These are phyloP conservation scores for Onychostruthus taczanowskii DNA, from an alignment of 2,113 vertebrate species.

Conservation along the genomic window DNA sequence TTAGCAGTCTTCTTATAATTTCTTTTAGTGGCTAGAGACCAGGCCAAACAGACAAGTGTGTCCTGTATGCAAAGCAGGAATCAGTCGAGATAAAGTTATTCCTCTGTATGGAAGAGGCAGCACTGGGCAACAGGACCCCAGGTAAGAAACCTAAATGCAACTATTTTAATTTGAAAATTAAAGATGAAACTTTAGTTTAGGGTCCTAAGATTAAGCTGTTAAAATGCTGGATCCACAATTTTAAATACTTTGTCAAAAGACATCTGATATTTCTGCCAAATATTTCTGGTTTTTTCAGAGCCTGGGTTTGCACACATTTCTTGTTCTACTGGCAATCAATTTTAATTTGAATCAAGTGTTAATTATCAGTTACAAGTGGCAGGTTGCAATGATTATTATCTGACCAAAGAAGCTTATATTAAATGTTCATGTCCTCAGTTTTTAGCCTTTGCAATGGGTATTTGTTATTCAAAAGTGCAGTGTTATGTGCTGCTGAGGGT, in stretches of 20 bases:
- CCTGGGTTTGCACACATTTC: not conserved
- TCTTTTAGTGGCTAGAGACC: constrained; percentile 92
- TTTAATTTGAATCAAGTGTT: not conserved
- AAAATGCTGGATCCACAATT: not conserved
- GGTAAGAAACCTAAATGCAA: constrained; percentile 72
- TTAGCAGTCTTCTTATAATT: not conserved
- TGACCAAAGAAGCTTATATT: not conserved
- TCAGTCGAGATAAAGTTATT: constrained; percentile 98
- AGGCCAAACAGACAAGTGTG: constrained; percentile 97
- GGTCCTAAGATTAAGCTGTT: not conserved
- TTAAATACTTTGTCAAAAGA: not conserved
- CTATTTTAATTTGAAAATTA: not conserved
- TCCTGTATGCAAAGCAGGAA: constrained; percentile 97
- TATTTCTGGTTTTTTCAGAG: not conserved
- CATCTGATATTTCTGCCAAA: not conserved
- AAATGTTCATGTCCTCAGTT: not conserved
- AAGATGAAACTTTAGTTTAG: not conserved
- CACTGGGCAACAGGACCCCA: constrained; percentile 95
- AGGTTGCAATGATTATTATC: not conserved
- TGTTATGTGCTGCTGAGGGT: not conserved
- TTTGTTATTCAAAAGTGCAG: not conserved
- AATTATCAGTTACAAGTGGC: not conserved
- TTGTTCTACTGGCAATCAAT: not conserved
- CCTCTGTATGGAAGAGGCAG: constrained; percentile 95
- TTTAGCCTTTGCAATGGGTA: not conserved